Base-by-base conservation (phyloP, 2,888 invertebrate species). In the Pyrocoelia pectoralis region DNA sequence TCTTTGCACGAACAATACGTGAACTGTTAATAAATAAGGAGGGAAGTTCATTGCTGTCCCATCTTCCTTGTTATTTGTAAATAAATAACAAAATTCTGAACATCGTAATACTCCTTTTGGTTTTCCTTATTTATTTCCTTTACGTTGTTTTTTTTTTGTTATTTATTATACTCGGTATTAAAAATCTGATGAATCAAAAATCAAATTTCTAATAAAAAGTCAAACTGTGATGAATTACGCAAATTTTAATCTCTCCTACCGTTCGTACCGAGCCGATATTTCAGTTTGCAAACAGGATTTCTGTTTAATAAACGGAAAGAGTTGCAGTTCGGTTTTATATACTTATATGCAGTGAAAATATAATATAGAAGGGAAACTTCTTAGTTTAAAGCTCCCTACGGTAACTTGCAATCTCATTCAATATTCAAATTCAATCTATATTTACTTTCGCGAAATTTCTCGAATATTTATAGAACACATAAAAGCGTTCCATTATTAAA, bases 1-100 rank as follows among this genome's bases (percentile, higher is more conserved):
- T 33, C 33, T n/a, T 33, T 33, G 33, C 33, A 33, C 33, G 33
- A 33, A 33, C 33, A 33, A 33, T 33, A 33, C 33, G 33, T 33
- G 33, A 33, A 33, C 33, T 8, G 33, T 33, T 33, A 33, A 33
- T 33, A 33, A 33, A 33, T 33, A 33, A 33, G 33, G 8, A 33
- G n/a, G 33, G 10, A 33, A 33, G 10, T 33, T 33, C 24, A 24
- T 24, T 24, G 24, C 24, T 24, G 24, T 24, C 24, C 33, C 8
- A 33, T 33, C 33, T n/a, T 33, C 33, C 33, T 33, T 33, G 33
- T 33, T 33, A 24, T 24, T 24, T 24, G 24, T 24, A 24, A 24
- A 24, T 24, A 24, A 24, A n/a, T n/a, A n/a, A n/a, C n/a, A n/a
- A n/a, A n/a, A 24, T 24, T 33, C 9, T 2, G 9, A n/a, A 8